A percentile compares a stretch with the other conserved stretches of the same genome.
These are phyloP conservation scores for Pollenia labialis DNA, from an alignment of 2,888 invertebrate genomes.

Conservation along the genomic window DNA sequence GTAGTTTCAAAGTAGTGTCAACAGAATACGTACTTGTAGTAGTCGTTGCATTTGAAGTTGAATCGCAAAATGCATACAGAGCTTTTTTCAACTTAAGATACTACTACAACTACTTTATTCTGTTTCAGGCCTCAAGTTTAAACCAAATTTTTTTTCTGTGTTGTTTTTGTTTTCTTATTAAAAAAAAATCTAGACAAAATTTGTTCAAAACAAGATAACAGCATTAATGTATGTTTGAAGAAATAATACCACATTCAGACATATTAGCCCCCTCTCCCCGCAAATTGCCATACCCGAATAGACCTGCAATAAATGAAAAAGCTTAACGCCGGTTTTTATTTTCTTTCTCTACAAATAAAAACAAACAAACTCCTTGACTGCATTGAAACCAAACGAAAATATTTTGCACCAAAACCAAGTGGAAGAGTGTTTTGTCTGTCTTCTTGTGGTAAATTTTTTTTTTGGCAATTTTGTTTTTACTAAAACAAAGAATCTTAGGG, in stretches of 20 bases:
- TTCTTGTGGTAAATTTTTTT: neutral
- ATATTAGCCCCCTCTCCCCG: neutral
- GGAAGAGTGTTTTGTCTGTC: neutral
- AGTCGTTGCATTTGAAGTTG: too few relatives aligned
- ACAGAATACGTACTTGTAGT: too few relatives aligned
- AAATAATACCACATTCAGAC: slow-evolving; percentile 17
- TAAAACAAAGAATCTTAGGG: slow-evolving; percentile 27
- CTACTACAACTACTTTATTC: too few relatives aligned
- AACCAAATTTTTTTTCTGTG: neutral
- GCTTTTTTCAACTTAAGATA: too few relatives aligned
- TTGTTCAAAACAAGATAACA: slow-evolving; percentile 1
- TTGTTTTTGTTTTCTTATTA: neutral
- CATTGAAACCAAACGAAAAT: slow-evolving; percentile 17
- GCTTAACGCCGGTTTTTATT: slow-evolving; percentile 31
- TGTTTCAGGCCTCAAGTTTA: too few relatives aligned
- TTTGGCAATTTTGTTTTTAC: slow-evolving; percentile 26
- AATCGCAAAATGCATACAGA: too few relatives aligned
- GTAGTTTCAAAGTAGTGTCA: too few relatives aligned
- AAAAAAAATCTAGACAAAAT: neutral
- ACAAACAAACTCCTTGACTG: slow-evolving; percentile 8
- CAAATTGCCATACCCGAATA: neutral
- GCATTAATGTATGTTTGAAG: neutral
- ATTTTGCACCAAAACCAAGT: slow-evolving; percentile 8
- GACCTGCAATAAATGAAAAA: slow-evolving; percentile 60
- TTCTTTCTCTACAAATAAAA: slow-evolving; percentile 39